These are phyloP conservation scores for Ptychadena robeensis DNA, from an alignment of 2,797 vertebrate species.

Conservation along the genomic window DNA sequence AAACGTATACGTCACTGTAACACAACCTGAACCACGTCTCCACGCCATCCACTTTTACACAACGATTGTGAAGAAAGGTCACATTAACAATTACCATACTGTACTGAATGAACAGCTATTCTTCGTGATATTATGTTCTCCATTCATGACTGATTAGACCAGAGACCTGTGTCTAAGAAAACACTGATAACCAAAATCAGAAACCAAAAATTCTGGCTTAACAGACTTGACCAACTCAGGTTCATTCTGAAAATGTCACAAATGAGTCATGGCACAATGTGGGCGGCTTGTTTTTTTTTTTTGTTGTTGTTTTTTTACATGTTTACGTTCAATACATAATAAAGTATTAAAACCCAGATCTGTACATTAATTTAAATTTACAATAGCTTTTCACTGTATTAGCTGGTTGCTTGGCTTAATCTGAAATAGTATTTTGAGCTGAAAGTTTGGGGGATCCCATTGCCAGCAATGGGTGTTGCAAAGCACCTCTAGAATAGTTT, in stretches of 20 bases:
- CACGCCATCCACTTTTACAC: slow-evolving; percentile 54
- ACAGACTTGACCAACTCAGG: background rate
- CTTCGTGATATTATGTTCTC: slow-evolving; percentile 35
- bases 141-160: background rate
- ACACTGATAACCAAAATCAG: slow-evolving; percentile 2
- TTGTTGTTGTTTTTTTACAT: no score
- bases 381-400: slow-evolving; percentile 29
- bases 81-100: slow-evolving; percentile 55
- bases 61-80: slow-evolving; percentile 42
- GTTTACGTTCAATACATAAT: slow-evolving; percentile 2
- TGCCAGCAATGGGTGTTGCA: slow-evolving; percentile 42
- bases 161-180: background rate
- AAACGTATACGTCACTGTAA: slow-evolving; percentile 34
- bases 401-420: slow-evolving; percentile 18
- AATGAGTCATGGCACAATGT: slow-evolving; percentile 4
- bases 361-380: slow-evolving; percentile 13
- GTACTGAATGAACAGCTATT: slow-evolving; percentile 29
- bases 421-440: slow-evolving; percentile 6
- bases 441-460: slow-evolving; percentile 19
- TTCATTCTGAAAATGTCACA: slow-evolving; percentile 1
- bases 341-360: background rate
- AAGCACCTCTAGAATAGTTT: background rate
- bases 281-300: no score
- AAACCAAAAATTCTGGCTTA: background rate
- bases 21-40: slow-evolving; percentile 50